Conservation (phyloP, 2,797 vertebrate species). For the Mormyrus hasselquistii region DNA sequence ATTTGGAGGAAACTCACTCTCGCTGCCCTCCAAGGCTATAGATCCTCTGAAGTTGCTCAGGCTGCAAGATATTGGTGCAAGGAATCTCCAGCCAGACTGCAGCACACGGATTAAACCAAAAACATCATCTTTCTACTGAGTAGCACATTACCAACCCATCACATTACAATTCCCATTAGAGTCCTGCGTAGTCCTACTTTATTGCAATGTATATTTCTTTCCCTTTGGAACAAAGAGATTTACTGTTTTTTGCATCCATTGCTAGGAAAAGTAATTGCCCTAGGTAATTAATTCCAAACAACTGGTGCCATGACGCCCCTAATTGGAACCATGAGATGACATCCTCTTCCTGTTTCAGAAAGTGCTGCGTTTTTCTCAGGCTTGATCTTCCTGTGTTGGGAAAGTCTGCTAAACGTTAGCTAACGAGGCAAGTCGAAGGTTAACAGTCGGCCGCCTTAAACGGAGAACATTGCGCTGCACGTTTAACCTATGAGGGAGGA, state of each 20-base stretch:
- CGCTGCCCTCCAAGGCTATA: not conserved
- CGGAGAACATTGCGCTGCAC: constrained; percentile 17
- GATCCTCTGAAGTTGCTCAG: not conserved
- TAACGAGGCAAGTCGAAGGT: constrained; percentile 9
- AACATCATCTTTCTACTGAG: not conserved
- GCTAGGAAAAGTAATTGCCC: constrained; percentile 49
- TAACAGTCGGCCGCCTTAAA: constrained; percentile 25
- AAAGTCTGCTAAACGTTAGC: constrained; percentile 33
- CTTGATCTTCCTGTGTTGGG: constrained; percentile 22
- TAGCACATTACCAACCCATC: not conserved
- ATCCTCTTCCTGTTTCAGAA: constrained; percentile 39
- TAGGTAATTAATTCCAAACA: constrained; percentile 53
- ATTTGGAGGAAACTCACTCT: not conserved
- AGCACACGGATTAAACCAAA: not conserved
- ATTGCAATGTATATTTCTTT: constrained; percentile 22
- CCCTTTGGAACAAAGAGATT: constrained; percentile 41
- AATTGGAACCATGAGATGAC: constrained; percentile 59
- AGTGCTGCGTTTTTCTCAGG: constrained; percentile 31
- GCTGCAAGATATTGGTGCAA: not conserved
- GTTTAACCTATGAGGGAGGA: constrained; percentile 11
- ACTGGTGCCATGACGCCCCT: constrained; percentile 42
- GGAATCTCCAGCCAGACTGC: not conserved
- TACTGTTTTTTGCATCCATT: constrained; percentile 46
- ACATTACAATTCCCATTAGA: constrained; percentile 23
- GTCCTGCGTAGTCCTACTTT: constrained; percentile 7